A percentile compares a stretch with the other conserved stretches of the same genome.
Evolutionary conservation across 2,888 invertebrate species (phyloP).

Genomic region (Aphodius granarius): DNA sequence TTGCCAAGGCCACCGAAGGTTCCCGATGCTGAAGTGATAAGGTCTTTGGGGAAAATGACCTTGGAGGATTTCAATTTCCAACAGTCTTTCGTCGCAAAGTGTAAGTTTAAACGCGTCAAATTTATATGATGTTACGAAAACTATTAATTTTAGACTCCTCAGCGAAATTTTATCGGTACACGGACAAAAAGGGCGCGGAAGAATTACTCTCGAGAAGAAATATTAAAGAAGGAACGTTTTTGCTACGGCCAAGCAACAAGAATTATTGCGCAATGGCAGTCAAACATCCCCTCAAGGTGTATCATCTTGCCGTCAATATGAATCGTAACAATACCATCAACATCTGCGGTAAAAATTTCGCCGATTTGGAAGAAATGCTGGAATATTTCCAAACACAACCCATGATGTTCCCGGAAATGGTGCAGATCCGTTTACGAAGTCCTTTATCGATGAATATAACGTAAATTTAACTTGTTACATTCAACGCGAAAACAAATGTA

Average conservation of each 20-base stretch:
- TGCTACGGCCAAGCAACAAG: slow-evolving; percentile 21
- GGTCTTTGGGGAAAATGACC: background rate
- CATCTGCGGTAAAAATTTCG: slow-evolving; percentile 6
- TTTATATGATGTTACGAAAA: background rate
- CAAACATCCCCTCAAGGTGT: slow-evolving; percentile 18
- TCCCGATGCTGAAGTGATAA: background rate
- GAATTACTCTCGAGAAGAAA: slow-evolving; percentile 8
- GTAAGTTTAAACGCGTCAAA: background rate
- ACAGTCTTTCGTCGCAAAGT: background rate
- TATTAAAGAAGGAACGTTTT: slow-evolving; percentile 19
- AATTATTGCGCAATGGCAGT: slow-evolving; percentile 19
- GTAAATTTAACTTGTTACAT: no score
- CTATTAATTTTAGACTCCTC: slow-evolving; percentile 9
- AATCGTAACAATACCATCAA: background rate
- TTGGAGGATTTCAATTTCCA: slow-evolving; percentile 1
- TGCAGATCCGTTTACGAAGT: background rate
- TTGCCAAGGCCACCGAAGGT: slow-evolving; percentile 17
- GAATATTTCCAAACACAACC: slow-evolving; percentile 14
- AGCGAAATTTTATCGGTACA: slow-evolving; percentile 19
- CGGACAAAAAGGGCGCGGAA: slow-evolving; percentile 22
- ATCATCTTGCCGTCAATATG: slow-evolving; percentile 21
- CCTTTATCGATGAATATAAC: slow-evolving; percentile 5
- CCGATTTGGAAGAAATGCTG: slow-evolving; percentile 9
- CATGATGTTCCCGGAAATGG: background rate
- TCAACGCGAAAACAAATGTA: no score